These are phyloP conservation scores for Melanerpes formicivorus DNA, from an alignment of 2,113 vertebrate genomes.

Conservation along the genomic window DNA sequence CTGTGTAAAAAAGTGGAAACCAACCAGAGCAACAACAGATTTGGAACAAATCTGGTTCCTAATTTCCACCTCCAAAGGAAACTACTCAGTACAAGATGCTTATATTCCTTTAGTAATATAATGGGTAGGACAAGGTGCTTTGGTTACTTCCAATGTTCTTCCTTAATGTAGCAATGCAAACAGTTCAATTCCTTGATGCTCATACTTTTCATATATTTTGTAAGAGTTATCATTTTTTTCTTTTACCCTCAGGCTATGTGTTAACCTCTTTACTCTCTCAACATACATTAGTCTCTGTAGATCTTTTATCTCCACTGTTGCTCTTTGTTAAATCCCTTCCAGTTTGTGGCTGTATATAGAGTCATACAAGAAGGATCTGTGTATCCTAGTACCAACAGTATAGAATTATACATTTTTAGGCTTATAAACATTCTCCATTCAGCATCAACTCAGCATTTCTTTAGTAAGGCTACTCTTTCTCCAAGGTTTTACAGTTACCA, in stretches of 20 bases:
- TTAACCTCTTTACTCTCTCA: constrained; percentile 12
- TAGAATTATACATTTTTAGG: neutral
- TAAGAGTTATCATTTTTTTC: neutral
- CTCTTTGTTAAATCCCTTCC: neutral
- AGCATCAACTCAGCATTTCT: neutral
- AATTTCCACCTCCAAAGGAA: neutral
- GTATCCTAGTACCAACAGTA: neutral
- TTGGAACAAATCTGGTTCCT: neutral
- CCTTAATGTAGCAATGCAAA: neutral
- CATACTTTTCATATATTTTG: neutral
- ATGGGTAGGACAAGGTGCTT: neutral
- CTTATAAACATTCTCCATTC: neutral
- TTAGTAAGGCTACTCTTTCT: neutral
- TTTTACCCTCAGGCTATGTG: neutral
- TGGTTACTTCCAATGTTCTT: neutral
- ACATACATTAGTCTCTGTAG: neutral
- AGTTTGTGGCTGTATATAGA: neutral
- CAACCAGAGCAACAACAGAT: neutral
- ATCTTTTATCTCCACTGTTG: neutral
- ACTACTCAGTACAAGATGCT: neutral
- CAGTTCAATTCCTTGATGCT: neutral
- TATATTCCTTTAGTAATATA: neutral
- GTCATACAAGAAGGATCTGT: neutral
- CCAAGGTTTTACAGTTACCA: neutral
- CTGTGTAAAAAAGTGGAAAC: neutral